A percentile compares a stretch with the other conserved stretches of the same genome.
Conservation (phyloP, 2,888 invertebrate species). For the Charanyca ferruginea region DNA sequence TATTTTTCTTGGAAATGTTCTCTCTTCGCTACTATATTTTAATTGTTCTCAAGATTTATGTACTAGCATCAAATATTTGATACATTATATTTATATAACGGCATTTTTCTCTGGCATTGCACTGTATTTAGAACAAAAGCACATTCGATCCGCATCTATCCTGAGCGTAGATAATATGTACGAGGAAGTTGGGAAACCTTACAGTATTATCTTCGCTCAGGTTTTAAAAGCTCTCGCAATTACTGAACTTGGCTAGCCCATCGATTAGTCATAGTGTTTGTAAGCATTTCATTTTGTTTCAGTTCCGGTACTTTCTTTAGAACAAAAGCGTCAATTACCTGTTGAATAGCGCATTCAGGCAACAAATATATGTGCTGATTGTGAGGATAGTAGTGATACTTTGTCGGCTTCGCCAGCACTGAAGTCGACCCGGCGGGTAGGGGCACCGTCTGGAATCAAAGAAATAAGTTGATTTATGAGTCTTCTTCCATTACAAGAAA, state of each 20-base stretch:
- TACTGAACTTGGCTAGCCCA: slow-evolving; percentile 31
- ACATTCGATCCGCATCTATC: slow-evolving; percentile 39
- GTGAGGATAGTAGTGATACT: slow-evolving; percentile 98
- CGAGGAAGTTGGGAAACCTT: slow-evolving; percentile 27
- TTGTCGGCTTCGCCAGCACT: slow-evolving; percentile 96
- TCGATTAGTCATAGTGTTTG: slow-evolving; percentile 50
- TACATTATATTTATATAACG: slow-evolving; percentile 14
- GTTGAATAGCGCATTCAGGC: slow-evolving; percentile 98
- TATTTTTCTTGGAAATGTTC: slow-evolving; percentile 25
- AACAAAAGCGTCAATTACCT: slow-evolving; percentile 88
- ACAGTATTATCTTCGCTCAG: slow-evolving; percentile 34
- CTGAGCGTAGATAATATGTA: slow-evolving; percentile 32
- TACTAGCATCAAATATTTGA: slow-evolving; percentile 14
- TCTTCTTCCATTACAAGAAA: slow-evolving; percentile 35
- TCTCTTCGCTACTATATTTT: slow-evolving; percentile 14
- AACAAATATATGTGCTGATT: slow-evolving; percentile 97
- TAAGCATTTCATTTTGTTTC: slow-evolving; percentile 50
- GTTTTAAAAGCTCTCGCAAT: slow-evolving; percentile 38
- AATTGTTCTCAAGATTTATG: slow-evolving; percentile 23
- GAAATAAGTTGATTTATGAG: slow-evolving; percentile 66
- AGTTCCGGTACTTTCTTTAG: slow-evolving; percentile 57
- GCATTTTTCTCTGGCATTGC: slow-evolving; percentile 28
- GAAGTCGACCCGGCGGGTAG: slow-evolving; percentile 93
- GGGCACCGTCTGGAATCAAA: slow-evolving; percentile 92
- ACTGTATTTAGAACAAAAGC: slow-evolving; percentile 53